Percentiles rank a stretch among this genome's conserved stretches.
Evolutionary conservation across 2,888 invertebrate genomes (phyloP).

Genomic region (Melanotus villosus): DNA sequence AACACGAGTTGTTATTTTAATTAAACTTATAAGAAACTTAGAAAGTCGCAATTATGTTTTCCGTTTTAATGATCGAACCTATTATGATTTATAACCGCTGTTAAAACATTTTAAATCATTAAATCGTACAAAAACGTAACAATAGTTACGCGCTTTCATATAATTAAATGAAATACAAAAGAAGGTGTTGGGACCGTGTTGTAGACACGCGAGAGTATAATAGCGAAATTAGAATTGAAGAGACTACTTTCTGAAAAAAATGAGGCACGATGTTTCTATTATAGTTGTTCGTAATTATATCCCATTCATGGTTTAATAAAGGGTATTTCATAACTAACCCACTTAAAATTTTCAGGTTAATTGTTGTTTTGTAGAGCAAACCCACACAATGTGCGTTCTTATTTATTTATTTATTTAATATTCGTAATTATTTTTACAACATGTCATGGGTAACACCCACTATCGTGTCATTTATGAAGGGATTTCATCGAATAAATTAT

Average conservation of each 20-base stretch:
- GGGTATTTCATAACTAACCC: slow-evolving; percentile 5
- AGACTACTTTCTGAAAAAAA: too few relatives aligned
- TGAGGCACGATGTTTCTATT: slow-evolving; percentile 1
- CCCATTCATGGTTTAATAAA: slow-evolving; percentile 2
- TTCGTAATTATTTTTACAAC: slow-evolving; percentile 5
- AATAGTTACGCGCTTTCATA: too few relatives aligned
- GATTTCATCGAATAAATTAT: too few relatives aligned
- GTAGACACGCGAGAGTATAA: too few relatives aligned
- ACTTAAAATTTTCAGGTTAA: slow-evolving; percentile 6
- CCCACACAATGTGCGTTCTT: background rate
- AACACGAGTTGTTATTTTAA: too few relatives aligned
- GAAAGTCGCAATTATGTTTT: background rate
- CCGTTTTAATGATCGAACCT: background rate
- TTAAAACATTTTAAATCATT: too few relatives aligned
- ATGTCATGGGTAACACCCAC: background rate
- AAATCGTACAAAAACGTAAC: too few relatives aligned
- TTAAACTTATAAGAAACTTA: background rate
- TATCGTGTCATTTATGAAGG: too few relatives aligned
- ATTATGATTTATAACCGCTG: too few relatives aligned
- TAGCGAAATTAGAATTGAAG: too few relatives aligned
- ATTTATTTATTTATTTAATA: slow-evolving; percentile 10
- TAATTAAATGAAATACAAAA: too few relatives aligned
- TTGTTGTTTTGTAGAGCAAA: slow-evolving; percentile 14
- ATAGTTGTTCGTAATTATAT: background rate
- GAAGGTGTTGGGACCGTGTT: too few relatives aligned